These are phyloP conservation scores for Strigamia maritima DNA, from an alignment of 2,888 invertebrate species.

Conservation along the genomic window DNA sequence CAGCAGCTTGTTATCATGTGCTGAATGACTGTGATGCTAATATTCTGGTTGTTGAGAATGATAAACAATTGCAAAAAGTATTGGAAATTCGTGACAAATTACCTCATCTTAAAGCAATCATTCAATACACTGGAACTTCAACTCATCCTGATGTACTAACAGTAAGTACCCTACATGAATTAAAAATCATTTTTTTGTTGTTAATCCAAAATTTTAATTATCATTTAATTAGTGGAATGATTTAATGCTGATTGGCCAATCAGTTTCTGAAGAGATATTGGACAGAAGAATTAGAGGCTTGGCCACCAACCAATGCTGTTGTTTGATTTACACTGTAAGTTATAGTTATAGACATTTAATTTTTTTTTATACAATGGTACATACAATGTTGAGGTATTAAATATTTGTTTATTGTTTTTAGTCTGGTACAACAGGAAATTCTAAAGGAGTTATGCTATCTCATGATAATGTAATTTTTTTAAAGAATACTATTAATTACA, in stretches of 20 bases:
- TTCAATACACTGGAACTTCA: conserved; percentile 49
- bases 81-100: conserved; percentile 44
- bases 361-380: too few relatives aligned
- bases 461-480: conserved; percentile 75
- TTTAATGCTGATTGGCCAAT: conserved; percentile 47
- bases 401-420: conserved; percentile 51
- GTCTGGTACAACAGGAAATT: conserved; percentile 84
- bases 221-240: conserved; percentile 52
- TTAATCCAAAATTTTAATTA: too few relatives aligned
- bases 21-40: conserved; percentile 72
- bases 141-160: conserved; percentile 39
- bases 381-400: neutral
- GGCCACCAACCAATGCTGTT: conserved; percentile 50
- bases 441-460: conserved; percentile 88
- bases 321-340: conserved; percentile 50
- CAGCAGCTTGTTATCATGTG: conserved; percentile 79
- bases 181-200: too few relatives aligned
- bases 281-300: conserved; percentile 46
- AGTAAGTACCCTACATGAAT: too few relatives aligned
- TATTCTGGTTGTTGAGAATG: conserved; percentile 74
- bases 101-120: conserved; percentile 49
- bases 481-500: too few relatives aligned
- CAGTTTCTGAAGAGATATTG: conserved; percentile 46
- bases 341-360: too few relatives aligned
- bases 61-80: conserved; percentile 51